These are phyloP conservation scores for Sternarchorhynchus goeldii DNA, from an alignment of 2,797 vertebrate genomes.

Conservation along the genomic window DNA sequence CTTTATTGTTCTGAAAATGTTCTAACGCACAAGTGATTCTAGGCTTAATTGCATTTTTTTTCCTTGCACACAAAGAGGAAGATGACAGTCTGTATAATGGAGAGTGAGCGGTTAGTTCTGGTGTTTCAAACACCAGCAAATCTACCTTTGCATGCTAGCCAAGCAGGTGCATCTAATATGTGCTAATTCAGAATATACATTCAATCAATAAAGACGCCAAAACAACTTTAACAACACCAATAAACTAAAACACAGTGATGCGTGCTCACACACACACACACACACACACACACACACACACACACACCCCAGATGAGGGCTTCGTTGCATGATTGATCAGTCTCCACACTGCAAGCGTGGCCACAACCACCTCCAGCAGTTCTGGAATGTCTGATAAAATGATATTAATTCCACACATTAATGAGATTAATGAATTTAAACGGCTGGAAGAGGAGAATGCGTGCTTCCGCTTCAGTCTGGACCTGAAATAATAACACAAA, in stretches of 20 bases:
- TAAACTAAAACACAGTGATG: constrained; percentile 22
- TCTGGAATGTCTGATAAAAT: constrained; percentile 99
- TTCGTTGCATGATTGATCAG: constrained; percentile 86
- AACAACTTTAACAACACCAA: constrained; percentile 49
- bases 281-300: neutral
- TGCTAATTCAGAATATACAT: constrained; percentile 68
- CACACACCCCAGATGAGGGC: constrained; percentile 74
- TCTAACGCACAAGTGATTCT: neutral
- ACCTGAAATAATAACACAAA: constrained; percentile 95
- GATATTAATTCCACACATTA: constrained; percentile 99
- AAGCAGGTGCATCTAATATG: constrained; percentile 26
- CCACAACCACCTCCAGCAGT: constrained; percentile 84
- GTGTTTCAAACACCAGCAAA: constrained; percentile 4
- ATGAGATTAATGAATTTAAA: constrained; percentile 98
- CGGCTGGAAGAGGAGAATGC: constrained; percentile 77
- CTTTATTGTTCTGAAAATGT: neutral
- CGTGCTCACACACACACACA: neutral
- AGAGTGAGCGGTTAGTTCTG: neutral
- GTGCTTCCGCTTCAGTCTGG: constrained; percentile 81
- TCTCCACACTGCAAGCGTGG: constrained; percentile 86
- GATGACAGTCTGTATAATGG: neutral
- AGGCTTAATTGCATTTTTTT: neutral
- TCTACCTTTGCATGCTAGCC: constrained; percentile 26
- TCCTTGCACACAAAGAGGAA: too few species aligned
- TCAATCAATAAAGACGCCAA: constrained; percentile 47